Base-by-base conservation (phyloP, 2,888 invertebrate genomes). In the Steinernema scapterisci region DNA sequence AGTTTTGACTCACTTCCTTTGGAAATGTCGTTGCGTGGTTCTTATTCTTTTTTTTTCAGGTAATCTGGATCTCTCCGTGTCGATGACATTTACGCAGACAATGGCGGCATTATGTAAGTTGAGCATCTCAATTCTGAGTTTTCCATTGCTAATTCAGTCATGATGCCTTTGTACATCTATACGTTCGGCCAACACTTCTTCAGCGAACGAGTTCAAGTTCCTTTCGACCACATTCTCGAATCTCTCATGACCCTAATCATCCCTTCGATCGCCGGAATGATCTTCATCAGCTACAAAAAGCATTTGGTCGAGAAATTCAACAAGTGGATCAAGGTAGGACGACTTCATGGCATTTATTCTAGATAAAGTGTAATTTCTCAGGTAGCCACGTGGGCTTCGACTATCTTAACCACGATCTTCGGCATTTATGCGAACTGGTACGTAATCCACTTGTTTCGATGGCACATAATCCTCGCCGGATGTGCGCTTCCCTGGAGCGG, bases 91-190 rank as follows among this genome's bases (percentile, higher is more conserved):
- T 2, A 90, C 94, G 74, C 93, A 94, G 76, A 95, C 94, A 2
- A 88, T 96, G 5, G 92, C 92, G 0, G 93, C 95, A 0, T 93
- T 96, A 85, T 93, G 93, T 92, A 88, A 88, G 88, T 44, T 9
- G 21, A 19, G 9, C 63, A 13, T 23, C 9, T 38, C 38, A 38
- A n/a, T 43, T 21, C 16, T 70, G 38, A 45, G 73, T 71, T 23
- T 38, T 46, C 16, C 23, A 56, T 21, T 31, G 54, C 3, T 51
- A 70, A 1, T 89, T 1, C 89, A 93, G 93, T 89, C 52, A 92
- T 94, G 90, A 94, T 95, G 91, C 95, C 95, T 0, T 87, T 93
- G 0, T 96, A 95, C 95, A 90, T 95, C 6, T 94, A 95, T 87
- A 94, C 94, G 0, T 90, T 95, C 54, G 95, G 95, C 0, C 91